Evolutionary conservation across 1,140 invertebrate genomes (phyloP).

Genomic region (Oppia nitens): DNA sequence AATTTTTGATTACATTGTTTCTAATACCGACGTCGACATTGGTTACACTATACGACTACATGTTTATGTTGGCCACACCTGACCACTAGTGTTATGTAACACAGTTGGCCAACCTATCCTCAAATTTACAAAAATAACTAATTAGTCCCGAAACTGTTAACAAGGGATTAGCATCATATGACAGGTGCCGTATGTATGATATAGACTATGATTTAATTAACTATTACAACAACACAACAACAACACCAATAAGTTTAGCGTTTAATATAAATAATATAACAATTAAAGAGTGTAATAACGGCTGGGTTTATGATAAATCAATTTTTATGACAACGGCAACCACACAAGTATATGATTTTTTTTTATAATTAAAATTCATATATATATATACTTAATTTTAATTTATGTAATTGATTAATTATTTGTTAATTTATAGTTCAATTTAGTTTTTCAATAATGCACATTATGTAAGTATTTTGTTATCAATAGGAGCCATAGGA

Average conservation of each 20-base stretch:
- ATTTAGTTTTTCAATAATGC: slow-evolving; percentile 46
- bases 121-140: slow-evolving; percentile 22
- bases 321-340: slow-evolving; percentile 28
- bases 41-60: slow-evolving; percentile 28
- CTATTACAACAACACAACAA: too few relatives aligned
- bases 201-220: slow-evolving; percentile 18
- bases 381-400: too few relatives aligned
- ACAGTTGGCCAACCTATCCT: slow-evolving; percentile 31
- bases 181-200: slow-evolving; percentile 21
- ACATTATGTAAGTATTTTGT: slow-evolving; percentile 43
- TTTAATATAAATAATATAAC: slow-evolving; percentile 8
- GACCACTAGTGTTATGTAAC: slow-evolving; percentile 39
- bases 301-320: slow-evolving; percentile 29
- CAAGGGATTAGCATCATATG: neutral
- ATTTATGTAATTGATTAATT: neutral
- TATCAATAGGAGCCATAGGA: slow-evolving; percentile 47
- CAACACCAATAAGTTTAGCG: neutral
- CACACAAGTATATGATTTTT: slow-evolving; percentile 25
- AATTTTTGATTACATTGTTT: slow-evolving; percentile 21
- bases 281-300: slow-evolving; percentile 24
- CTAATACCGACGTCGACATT: slow-evolving; percentile 17
- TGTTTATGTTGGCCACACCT: slow-evolving; percentile 34
- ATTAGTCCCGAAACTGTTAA: slow-evolving; percentile 11
- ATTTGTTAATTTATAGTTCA: slow-evolving; percentile 33
- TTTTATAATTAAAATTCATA: too few relatives aligned